Percentiles rank a stretch among this genome's conserved stretches.
Evolutionary conservation across 2,113 vertebrate species (phyloP).

Genomic region (Baryphthengus martii): DNA sequence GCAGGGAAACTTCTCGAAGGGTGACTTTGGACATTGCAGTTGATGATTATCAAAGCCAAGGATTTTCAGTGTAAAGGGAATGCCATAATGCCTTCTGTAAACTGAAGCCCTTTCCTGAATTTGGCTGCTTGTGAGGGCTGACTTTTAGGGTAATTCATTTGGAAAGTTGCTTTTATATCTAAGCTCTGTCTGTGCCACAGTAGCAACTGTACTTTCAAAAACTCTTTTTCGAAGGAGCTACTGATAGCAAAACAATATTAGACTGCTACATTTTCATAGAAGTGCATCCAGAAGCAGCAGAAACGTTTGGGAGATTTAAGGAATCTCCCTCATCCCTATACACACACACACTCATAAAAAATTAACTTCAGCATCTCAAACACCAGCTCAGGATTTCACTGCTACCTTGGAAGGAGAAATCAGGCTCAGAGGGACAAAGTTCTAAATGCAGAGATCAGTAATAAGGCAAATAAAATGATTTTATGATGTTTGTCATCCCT

Average conservation of each 20-base stretch:
- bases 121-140: not conserved
- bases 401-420: not conserved
- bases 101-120: not conserved
- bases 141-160: not conserved
- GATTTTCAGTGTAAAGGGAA: not conserved
- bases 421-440: conserved; percentile 10
- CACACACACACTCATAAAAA: not conserved
- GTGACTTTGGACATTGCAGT: not conserved
- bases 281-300: not conserved
- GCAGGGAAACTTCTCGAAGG: not conserved
- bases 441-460: not conserved
- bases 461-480: not conserved
- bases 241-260: not conserved
- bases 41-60: not conserved
- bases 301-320: not conserved
- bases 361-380: not conserved
- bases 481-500: not conserved
- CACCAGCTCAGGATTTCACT: not conserved
- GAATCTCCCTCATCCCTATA: not conserved
- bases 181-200: not conserved
- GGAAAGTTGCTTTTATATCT: not conserved
- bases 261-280: not conserved
- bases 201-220: not conserved
- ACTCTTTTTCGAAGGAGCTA: not conserved
- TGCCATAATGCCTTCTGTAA: not conserved